Conservation (phyloP, 2,888 invertebrate genomes). For the Syrista parreyssii region DNA sequence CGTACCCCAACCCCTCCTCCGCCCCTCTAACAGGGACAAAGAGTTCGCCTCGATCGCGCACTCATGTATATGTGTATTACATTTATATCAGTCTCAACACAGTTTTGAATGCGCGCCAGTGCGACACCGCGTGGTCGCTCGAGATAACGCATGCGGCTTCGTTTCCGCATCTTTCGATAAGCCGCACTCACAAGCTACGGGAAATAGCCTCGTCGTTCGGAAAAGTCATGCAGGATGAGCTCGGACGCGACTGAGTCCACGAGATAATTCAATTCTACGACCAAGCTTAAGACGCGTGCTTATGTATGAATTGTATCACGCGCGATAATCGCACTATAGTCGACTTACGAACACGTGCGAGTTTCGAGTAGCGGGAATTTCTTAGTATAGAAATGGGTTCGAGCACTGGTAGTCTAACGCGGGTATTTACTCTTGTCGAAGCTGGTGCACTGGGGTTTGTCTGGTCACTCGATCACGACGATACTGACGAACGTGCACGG, state of each 20-base stretch:
- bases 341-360: background rate
- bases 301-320: background rate
- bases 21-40: background rate
- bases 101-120: background rate
- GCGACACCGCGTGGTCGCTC: background rate
- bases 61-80: background rate
- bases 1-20: too few relatives aligned
- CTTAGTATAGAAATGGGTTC: background rate
- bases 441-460: background rate
- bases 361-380: background rate
- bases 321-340: background rate
- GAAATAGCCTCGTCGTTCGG: background rate
- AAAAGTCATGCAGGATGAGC: background rate
- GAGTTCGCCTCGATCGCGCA: background rate
- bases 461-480: conserved; percentile 7
- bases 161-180: background rate
- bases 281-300: background rate
- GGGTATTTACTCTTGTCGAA: background rate
- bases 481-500: conserved; percentile 9
- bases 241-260: background rate
- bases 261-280: background rate
- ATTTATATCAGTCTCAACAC: background rate
- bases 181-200: background rate
- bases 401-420: background rate
- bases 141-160: background rate